phyloP scores from a whole-genome alignment of 2,797 vertebrate species.

The Leptatherina wallacei region DNA sequence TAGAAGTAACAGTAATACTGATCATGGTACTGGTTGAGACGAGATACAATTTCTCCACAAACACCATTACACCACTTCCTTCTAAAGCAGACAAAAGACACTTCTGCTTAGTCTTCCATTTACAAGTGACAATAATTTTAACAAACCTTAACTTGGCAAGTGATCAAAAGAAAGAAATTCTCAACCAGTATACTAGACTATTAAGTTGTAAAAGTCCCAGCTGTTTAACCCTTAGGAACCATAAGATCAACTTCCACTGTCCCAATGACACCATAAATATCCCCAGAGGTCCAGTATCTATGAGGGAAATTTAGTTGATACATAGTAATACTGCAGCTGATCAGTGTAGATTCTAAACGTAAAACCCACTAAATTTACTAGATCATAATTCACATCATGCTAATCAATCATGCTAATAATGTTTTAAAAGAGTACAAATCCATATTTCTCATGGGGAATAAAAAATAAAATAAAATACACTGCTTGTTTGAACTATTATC shows the following conservation, averaged over 20 bases:
- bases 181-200: background rate
- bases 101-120: background rate
- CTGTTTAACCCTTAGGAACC: background rate
- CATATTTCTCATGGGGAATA: background rate
- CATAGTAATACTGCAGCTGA: slow-evolving; percentile 5
- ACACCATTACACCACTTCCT: too few species aligned
- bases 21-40: too few species aligned
- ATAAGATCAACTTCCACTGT: background rate
- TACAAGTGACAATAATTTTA: background rate
- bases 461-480: background rate
- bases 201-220: background rate
- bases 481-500: background rate
- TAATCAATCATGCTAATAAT: too few species aligned
- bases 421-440: background rate
- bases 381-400: background rate
- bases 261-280: too few species aligned
- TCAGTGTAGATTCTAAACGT: background rate
- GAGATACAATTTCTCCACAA: too few species aligned
- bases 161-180: background rate
- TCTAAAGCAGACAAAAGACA: background rate
- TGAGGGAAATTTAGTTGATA: too few species aligned
- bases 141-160: background rate
- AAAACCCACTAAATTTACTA: slow-evolving; percentile 4
- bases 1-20: too few species aligned
- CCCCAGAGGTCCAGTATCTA: background rate